Evolutionary conservation across 92 coral and sea anemone genomes (phyloP).

Genomic region (Palythoa caribaeorum): DNA sequence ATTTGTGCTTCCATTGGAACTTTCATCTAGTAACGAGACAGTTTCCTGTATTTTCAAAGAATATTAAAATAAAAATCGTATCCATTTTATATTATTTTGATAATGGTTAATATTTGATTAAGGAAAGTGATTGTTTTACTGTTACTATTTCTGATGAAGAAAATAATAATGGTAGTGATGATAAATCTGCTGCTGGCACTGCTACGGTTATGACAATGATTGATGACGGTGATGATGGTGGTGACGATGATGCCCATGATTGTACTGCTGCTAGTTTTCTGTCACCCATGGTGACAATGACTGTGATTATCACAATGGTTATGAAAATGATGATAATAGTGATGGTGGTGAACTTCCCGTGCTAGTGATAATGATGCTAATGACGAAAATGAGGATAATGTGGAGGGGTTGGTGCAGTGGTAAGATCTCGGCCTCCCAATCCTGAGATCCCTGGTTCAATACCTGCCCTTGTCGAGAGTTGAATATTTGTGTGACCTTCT

Average conservation of each 20-base stretch:
- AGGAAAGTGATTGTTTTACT: too few relatives aligned
- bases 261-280: too few relatives aligned
- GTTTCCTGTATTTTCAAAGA: conserved; percentile 19
- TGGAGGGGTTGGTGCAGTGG: too few relatives aligned
- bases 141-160: background rate
- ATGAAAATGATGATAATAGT: background rate
- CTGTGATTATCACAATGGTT: background rate
- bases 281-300: background rate
- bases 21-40: conserved; percentile 18
- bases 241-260: background rate
- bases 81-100: background rate
- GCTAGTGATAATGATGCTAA: background rate
- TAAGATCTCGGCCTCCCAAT: too few relatives aligned
- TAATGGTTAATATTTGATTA: too few relatives aligned
- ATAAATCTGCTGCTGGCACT: background rate
- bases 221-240: background rate
- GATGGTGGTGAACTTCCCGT: background rate
- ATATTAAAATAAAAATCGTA: background rate
- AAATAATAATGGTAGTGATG: background rate
- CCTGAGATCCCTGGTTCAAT: too few relatives aligned
- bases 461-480: too few relatives aligned
- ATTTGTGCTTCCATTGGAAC: background rate
- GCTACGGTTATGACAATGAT: too few relatives aligned
- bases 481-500: too few relatives aligned
- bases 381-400: background rate